These are phyloP conservation scores for Taenaris catops DNA, from an alignment of 2,888 invertebrate species.

Conservation along the genomic window DNA sequence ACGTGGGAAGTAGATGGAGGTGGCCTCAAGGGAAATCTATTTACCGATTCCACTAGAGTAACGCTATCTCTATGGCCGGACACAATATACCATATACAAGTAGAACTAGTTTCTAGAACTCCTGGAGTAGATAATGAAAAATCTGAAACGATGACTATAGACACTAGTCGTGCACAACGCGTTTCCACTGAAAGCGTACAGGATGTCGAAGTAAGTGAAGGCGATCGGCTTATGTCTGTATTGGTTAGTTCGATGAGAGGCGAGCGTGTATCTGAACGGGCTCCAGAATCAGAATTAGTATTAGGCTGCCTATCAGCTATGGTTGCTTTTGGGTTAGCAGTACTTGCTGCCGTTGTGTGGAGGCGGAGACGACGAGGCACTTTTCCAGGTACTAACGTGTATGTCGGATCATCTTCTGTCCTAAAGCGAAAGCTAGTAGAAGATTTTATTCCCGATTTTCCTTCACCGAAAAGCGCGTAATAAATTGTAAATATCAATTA, in stretches of 20 bases:
- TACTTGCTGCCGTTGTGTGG: conserved; percentile 76
- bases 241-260: conserved; percentile 82
- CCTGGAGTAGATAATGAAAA: conserved; percentile 82
- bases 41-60: conserved; percentile 89
- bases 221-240: conserved; percentile 81
- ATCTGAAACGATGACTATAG: conserved; percentile 83
- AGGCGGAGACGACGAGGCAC: conserved; percentile 77
- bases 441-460: conserved; percentile 78
- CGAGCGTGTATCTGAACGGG: conserved; percentile 72
- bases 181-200: conserved; percentile 83
- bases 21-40: conserved; percentile 89
- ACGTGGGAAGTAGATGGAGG: conserved; percentile 92
- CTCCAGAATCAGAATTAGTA: conserved; percentile 77
- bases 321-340: conserved; percentile 67
- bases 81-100: conserved; percentile 90
- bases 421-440: conserved; percentile 82
- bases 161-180: conserved; percentile 81
- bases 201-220: conserved; percentile 79
- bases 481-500: too few species aligned
- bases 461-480: too few species aligned
- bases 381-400: conserved; percentile 79
- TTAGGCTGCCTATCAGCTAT: conserved; percentile 81
- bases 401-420: conserved; percentile 80
- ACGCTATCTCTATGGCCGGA: conserved; percentile 90
- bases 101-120: conserved; percentile 81